Conservation (phyloP, 1,140 invertebrate species). For the Brachionus plicatilis region DNA sequence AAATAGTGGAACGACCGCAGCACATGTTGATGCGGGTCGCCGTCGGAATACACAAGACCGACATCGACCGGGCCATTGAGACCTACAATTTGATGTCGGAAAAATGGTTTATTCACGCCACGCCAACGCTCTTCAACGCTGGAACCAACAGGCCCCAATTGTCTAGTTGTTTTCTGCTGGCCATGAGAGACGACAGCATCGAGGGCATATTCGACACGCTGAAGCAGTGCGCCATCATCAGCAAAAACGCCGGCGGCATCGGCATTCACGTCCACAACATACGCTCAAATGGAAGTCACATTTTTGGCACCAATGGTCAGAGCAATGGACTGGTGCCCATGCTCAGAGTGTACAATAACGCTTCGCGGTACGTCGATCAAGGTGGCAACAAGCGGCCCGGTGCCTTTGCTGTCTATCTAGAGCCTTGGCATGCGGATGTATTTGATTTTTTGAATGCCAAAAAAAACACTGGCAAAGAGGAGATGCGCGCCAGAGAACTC, state of each 20-base stretch:
- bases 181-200: constrained; percentile 92
- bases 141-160: constrained; percentile 84
- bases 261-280: constrained; percentile 95
- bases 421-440: constrained; percentile 97
- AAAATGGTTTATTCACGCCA: constrained; percentile 94
- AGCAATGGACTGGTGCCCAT: constrained; percentile 97
- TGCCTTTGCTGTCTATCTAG: constrained; percentile 95
- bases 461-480: constrained; percentile 87
- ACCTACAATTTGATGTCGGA: constrained; percentile 94
- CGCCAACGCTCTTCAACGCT: constrained; percentile 91
- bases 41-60: constrained; percentile 89
- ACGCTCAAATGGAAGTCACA: constrained; percentile 79
- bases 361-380: constrained; percentile 93
- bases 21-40: constrained; percentile 98
- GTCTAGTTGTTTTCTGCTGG: constrained; percentile 87
- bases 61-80: constrained; percentile 86
- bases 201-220: constrained; percentile 95
- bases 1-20: constrained; percentile 91
- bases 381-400: constrained; percentile 96
- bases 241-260: constrained; percentile 94
- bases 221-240: constrained; percentile 88
- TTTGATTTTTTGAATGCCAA: constrained; percentile 89
- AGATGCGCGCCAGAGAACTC: constrained; percentile 84
- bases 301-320: constrained; percentile 85
- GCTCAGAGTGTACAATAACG: constrained; percentile 91